Base-by-base conservation (phyloP, 2,113 vertebrate genomes). In the Gadus chalcogrammus region DNA sequence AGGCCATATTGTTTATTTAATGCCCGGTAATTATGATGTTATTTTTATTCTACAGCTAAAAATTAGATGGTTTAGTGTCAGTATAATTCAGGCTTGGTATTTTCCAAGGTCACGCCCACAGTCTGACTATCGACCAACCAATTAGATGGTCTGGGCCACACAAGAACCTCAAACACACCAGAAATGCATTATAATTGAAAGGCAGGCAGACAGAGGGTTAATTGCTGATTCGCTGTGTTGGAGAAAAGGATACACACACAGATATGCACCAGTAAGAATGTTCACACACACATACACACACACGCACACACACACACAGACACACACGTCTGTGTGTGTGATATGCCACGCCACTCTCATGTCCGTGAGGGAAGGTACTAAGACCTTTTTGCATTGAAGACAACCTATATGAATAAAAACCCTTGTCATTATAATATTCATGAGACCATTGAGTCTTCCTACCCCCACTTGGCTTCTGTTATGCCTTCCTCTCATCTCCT, bases 341-440 rank as follows among this genome's bases (percentile, higher is more conserved):
- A 68, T 71, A 24, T 70, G 71, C 73, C 73, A 77, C 75, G 69
- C 58, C 65, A 71, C 61, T 74, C 74, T 76, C 20, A 73, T 69
- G 75, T 77, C 73, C 73, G 20, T 27, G n/a, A 67, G 67, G 9
- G 59, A 69, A 70, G 9, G 59, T 70, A 58, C 65, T 38, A 68
- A 68, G 61, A 55, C 62, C 62, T 24, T 65, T 69, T 60, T 17
- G 3, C 68, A 73, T 71, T 78, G 77, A 66, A 73, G 69, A 67
- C 60, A 74, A 70, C n/a, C 75, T 56, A 73, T 72, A 15, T 63
- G 79, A 75, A 80, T 64, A 72, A 48, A 77, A 82, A 73, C 42
- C 60, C 56, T 42, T 63, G 8, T 68, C 64, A 84, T 84, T 84
- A 81, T 78, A 85, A 85, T 86, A 87, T 85, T 88, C 74, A 87